Conservation (phyloP, 2,797 vertebrate genomes). For the Graptemys geographica region DNA sequence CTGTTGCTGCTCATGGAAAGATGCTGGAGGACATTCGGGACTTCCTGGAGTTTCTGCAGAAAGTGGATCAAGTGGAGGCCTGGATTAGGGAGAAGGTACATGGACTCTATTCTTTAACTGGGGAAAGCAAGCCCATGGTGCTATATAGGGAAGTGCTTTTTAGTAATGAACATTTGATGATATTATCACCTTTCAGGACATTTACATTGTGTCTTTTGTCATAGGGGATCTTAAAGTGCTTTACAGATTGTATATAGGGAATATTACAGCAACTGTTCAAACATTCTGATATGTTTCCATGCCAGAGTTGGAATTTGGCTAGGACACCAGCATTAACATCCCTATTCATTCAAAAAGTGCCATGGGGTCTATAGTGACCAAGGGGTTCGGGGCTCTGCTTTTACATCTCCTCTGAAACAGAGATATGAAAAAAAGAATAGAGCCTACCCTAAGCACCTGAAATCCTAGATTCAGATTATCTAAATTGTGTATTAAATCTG, state of each 20-base stretch:
- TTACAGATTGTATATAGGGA: background rate
- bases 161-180: background rate
- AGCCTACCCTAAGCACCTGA: background rate
- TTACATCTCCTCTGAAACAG: background rate
- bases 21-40: constrained; percentile 87
- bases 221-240: background rate
- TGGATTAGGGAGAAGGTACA: constrained; percentile 93
- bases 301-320: background rate
- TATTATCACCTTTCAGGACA: background rate
- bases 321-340: background rate
- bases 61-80: constrained; percentile 89
- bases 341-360: background rate
- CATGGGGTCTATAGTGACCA: background rate
- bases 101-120: background rate
- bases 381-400: background rate
- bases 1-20: constrained; percentile 82
- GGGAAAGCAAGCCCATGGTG: background rate
- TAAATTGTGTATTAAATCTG: background rate
- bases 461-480: background rate
- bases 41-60: constrained; percentile 92
- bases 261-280: background rate
- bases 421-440: constrained; percentile 11
- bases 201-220: background rate
- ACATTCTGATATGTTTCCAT: background rate
- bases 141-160: background rate